phyloP scores from a whole-genome alignment of 2,888 invertebrate genomes.

The Pycnomerus fuliginosus region DNA sequence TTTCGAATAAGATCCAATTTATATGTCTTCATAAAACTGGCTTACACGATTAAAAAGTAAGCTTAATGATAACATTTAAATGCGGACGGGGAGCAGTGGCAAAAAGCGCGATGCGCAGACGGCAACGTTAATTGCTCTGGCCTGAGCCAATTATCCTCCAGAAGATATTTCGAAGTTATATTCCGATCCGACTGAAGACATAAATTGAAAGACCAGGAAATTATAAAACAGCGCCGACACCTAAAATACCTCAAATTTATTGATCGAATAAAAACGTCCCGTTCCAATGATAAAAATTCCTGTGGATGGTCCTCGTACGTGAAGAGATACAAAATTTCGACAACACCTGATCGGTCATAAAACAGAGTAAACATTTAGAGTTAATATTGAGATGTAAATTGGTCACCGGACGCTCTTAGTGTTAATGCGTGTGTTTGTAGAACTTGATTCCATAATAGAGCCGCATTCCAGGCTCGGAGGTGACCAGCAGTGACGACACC shows the following conservation, averaged over 20 bases:
- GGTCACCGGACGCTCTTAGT: conserved; percentile 47
- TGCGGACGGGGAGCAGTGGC: conserved; percentile 39
- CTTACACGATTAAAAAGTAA: conserved; percentile 30
- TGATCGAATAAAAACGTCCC: conserved; percentile 16
- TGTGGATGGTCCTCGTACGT: conserved; percentile 15
- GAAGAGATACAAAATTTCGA: conserved; percentile 33
- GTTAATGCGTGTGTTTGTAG: conserved; percentile 53
- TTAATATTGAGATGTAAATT: conserved; percentile 53
- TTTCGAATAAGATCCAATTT: conserved; percentile 36
- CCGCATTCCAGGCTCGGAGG: conserved; percentile 46
- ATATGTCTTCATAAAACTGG: conserved; percentile 47
- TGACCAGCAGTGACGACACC: conserved; percentile 19
- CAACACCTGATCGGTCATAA: conserved; percentile 43
- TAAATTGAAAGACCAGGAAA: too few species aligned
- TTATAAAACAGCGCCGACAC: too few species aligned
- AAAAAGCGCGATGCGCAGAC: conserved; percentile 41
- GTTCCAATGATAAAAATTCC: conserved; percentile 22
- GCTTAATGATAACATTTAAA: conserved; percentile 47
- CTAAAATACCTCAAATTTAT: too few species aligned
- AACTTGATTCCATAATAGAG: conserved; percentile 54
- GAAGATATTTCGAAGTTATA: too few species aligned
- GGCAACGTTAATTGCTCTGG: conserved; percentile 43
- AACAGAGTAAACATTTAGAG: conserved; percentile 45
- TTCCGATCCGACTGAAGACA: too few species aligned
- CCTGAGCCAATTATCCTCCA: conserved; percentile 41